Base-by-base conservation (phyloP, 92 coral and sea anemone species). In the Umimayanthus chanpuru region DNA sequence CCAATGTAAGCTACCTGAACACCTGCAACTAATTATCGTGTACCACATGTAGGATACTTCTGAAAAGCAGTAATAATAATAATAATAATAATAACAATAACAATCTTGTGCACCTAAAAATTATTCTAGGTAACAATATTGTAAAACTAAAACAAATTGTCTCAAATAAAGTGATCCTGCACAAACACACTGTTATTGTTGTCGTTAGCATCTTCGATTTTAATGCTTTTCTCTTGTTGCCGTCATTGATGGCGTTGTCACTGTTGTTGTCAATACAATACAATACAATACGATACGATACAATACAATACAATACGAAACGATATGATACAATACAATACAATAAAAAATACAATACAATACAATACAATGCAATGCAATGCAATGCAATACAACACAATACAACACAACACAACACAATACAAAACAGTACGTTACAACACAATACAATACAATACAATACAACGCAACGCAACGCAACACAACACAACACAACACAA, bases 1-100 rank as follows among this genome's bases (percentile, higher is more conserved):
- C 86, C 86, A 82, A 68, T 82, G 86, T 82, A 82, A 66, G 86
- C 11, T 66, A 29, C 23, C 23, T 21, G 8, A 18, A 0, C 15
- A n/a, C 40, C 23, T 14, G 16, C 18, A 12, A 12, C 36, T 50
- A 6, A 32, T 9, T 4, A 72, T 1, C 76, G 12, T 5, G 28
- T 9, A 47, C 9, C 9, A 11, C 23, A 56, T 56, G 0, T 14
- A 21, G 20, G 18, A 73, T 73, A 53, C 16, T 53, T 53, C 58
- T 53, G 53, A 47, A 5, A 72, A 72, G 23, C 40, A 72, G 36
- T 32, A 32, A 32, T 32, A 32, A 32, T 32, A 32, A 32, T 32
- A 71, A 71, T 15, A 71, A 23, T 71, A 25, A 71, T 71, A 71
- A 26, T 71, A 9, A 25, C 4, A 44, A 44, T 9, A 44, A 44